Evolutionary conservation across 2,888 invertebrate genomes (phyloP), one percentile per base, ranked within the genome.

Genomic region (Scotopteryx bipunctaria): DNA sequence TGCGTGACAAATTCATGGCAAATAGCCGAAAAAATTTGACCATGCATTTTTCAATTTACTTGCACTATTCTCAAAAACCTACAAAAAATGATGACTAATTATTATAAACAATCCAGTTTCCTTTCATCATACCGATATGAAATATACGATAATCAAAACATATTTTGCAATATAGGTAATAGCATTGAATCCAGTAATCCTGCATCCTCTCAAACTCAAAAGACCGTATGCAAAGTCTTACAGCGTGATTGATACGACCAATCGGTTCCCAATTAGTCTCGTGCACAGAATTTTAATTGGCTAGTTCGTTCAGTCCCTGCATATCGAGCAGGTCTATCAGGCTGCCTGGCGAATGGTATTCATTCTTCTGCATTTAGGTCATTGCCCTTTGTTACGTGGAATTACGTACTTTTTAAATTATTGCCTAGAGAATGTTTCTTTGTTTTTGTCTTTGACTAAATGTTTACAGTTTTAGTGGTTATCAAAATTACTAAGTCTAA

Each of bases 241-340:
- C 13, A 43, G 33, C 52, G 31, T 42, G 32, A 38, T 32, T 46
- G 47, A 54, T 59, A 57, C 31, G 42, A 51, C 51, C 55, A 55
- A 54, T 41, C 61, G 59, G 63, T 59, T 57, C 66, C 69, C 73
- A 75, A 78, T 77, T 73, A 73, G 60, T 64, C 55, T 75, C 76
- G 76, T 71, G 79, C 61, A 55, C 63, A 50, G 76, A 67, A 70
- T 76, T 69, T 67, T 69, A 63, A 53, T 59, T 56, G 56, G 55
- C 40, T 38, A 31, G 48, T 42, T 50, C 32, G 61, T 62, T 60
- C 61, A 61, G 54, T 62, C 52, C 47, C 51, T 67, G 76, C 67
- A 78, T 76, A 75, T 69, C 68, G 64, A 77, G 42, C 25, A 67
- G 64, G 43, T 52, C 58, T 45, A 14, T 64, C 61, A 63, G 43